phyloP scores from a whole-genome alignment of 2,113 vertebrate genomes.

The Stegastes partitus region DNA sequence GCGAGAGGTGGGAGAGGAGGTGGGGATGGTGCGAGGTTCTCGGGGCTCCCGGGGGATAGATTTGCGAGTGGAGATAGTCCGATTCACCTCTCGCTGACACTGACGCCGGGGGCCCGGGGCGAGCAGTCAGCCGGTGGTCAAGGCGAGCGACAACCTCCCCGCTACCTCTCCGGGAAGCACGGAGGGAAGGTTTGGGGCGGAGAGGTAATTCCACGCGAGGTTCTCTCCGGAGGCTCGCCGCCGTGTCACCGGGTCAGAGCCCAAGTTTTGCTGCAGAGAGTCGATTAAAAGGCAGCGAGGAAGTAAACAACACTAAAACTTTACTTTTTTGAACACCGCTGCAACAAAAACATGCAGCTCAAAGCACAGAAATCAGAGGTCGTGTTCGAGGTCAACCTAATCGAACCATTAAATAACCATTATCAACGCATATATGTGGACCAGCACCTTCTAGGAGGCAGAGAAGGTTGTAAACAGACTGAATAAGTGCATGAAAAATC shows the following conservation, averaged over 20 bases:
- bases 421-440: no score
- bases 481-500: no score
- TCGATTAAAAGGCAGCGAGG: slow-evolving; percentile 51
- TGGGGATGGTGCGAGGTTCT: slow-evolving; percentile 71
- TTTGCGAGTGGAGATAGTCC: slow-evolving; percentile 78
- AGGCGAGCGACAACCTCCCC: slow-evolving; percentile 53
- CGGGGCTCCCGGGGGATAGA: slow-evolving; percentile 73
- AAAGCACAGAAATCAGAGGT: no score
- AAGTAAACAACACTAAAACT: no score
- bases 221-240: slow-evolving; percentile 43
- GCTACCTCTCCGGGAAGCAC: slow-evolving; percentile 35
- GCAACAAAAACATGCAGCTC: no score
- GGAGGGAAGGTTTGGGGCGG: slow-evolving; percentile 51
- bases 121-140: slow-evolving; percentile 79
- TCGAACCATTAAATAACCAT: no score
- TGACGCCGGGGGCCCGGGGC: slow-evolving; percentile 62
- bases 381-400: no score
- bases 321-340: no score
- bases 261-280: slow-evolving; percentile 56
- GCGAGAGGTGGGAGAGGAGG: slow-evolving; percentile 73
- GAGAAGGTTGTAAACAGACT: no score
- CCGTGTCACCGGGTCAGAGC: slow-evolving; percentile 61
- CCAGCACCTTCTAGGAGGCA: no score
- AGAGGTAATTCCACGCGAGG: slow-evolving; percentile 68
- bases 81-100: slow-evolving; percentile 85